phyloP scores from a whole-genome alignment of 2,113 vertebrate genomes.

The Bos javanicus region DNA sequence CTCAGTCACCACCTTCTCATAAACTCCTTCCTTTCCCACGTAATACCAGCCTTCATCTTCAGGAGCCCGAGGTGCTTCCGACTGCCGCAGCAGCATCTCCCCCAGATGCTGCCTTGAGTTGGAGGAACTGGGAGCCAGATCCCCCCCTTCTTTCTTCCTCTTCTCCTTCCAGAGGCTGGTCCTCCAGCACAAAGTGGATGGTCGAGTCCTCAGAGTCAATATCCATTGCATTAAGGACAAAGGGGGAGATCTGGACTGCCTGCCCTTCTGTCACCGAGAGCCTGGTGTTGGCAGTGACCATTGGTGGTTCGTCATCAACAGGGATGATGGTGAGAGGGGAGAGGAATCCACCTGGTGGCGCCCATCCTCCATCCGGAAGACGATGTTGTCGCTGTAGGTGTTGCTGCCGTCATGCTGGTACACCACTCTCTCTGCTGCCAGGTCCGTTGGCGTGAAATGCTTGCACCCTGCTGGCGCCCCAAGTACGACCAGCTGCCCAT shows the following conservation, averaged over 20 bases:
- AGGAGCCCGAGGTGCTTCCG: constrained; percentile 66
- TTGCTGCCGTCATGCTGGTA: too few species aligned
- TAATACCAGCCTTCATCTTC: constrained; percentile 77
- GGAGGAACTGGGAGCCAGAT: not conserved
- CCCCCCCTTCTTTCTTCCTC: not conserved
- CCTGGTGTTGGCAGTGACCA: constrained; percentile 83
- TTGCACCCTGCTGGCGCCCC: too few species aligned
- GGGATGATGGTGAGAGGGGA: constrained; percentile 85
- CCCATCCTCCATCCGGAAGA: too few species aligned
- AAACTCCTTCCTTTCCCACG: constrained; percentile 80
- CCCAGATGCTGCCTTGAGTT: constrained; percentile 69
- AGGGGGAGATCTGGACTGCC: constrained; percentile 85
- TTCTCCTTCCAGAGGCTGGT: not conserved
- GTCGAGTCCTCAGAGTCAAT: constrained; percentile 86
- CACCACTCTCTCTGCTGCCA: too few species aligned
- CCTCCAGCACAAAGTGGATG: constrained; percentile 81
- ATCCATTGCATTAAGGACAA: constrained; percentile 86
- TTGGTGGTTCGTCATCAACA: constrained; percentile 85
- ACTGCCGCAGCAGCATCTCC: constrained; percentile 82
- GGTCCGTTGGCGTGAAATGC: too few species aligned
- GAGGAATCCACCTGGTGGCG: too few species aligned
- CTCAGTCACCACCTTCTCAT: constrained; percentile 86
- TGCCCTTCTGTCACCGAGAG: constrained; percentile 83
- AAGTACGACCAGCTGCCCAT: too few species aligned
- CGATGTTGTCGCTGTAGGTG: too few species aligned